Evolutionary conservation across 2,797 vertebrate species (phyloP).

Genomic region (Pteropus rufus): DNA sequence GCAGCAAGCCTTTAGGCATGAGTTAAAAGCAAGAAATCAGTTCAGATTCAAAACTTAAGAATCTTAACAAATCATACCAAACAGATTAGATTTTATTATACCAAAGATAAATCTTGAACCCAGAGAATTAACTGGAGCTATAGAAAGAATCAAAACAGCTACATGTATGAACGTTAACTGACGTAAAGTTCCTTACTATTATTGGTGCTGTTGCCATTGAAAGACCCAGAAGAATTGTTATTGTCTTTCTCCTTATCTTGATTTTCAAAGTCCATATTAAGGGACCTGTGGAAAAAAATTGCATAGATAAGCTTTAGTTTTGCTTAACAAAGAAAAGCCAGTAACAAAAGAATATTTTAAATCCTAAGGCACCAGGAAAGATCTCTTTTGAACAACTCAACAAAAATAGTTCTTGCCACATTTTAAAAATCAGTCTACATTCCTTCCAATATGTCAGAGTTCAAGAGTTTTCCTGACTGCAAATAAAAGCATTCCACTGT

Average conservation of each 20-base stretch:
- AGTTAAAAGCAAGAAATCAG: constrained; percentile 2
- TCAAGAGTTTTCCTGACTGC: neutral
- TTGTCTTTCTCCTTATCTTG: constrained; percentile 99
- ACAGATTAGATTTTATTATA: neutral
- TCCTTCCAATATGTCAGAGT: neutral
- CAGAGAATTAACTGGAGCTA: neutral
- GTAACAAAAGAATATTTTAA: neutral
- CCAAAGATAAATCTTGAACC: neutral
- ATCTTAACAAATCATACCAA: neutral
- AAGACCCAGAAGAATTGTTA: constrained; percentile 87
- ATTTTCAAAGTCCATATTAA: constrained; percentile 99
- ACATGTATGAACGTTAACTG: neutral
- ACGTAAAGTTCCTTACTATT: constrained; percentile 90
- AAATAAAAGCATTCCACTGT: constrained; percentile 5
- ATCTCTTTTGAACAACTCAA: neutral
- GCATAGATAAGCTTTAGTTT: constrained; percentile 26
- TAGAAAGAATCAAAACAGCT: neutral
- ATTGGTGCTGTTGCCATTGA: constrained; percentile 95
- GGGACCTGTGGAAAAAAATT: constrained; percentile 87
- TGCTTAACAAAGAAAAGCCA: constrained; percentile 27
- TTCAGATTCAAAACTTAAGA: neutral
- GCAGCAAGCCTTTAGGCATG: neutral
- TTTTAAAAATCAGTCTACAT: constrained; percentile 20
- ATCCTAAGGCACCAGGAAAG: neutral
- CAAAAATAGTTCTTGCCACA: neutral